Conservation (phyloP, 2,113 vertebrate species). For the Tychaedon coryphoeus region DNA sequence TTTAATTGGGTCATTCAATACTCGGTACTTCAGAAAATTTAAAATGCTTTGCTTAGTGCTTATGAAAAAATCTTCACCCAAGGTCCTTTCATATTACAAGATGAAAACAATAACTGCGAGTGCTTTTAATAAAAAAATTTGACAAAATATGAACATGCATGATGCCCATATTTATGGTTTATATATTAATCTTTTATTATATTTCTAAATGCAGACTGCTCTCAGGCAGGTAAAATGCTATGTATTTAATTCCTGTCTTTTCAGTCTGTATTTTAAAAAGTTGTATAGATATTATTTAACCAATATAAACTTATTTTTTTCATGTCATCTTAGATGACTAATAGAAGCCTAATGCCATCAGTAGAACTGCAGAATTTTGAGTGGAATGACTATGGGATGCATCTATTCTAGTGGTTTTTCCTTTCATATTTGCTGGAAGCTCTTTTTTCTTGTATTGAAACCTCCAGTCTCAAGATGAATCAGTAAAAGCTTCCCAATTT, state of each 20-base stretch:
- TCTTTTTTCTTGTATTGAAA: neutral
- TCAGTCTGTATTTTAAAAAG: neutral
- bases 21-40: neutral
- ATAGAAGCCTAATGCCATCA: neutral
- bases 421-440: neutral
- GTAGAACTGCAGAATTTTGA: neutral
- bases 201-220: neutral
- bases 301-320: neutral
- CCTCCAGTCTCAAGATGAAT: neutral
- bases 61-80: neutral
- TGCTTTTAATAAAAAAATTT: neutral
- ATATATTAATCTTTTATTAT: neutral
- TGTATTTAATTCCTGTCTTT: neutral
- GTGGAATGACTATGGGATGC: neutral
- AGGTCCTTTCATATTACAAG: neutral
- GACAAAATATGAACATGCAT: neutral
- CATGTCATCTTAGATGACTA: neutral
- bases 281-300: neutral
- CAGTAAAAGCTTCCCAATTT: neutral
- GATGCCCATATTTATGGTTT: neutral
- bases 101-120: neutral
- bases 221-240: neutral
- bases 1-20: neutral
- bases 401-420: neutral
- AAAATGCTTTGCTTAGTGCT: fast-evolving